Percentiles rank a stretch among this genome's conserved stretches.
Conservation (phyloP, 2,888 invertebrate species). For the Thereva unica region DNA sequence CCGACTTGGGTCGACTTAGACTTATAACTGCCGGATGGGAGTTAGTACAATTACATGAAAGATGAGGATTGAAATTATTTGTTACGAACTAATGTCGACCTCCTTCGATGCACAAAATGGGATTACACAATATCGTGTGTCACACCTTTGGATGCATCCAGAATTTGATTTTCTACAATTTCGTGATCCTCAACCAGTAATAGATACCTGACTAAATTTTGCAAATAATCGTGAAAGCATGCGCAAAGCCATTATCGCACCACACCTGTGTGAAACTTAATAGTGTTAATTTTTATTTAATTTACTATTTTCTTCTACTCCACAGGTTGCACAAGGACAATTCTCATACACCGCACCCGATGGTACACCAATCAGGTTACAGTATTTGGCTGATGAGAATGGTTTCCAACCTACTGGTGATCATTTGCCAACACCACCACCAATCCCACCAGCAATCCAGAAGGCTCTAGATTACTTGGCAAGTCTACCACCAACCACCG, state of each 20-base stretch:
- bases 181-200: no score
- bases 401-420: conserved; percentile 66
- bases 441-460: conserved; percentile 71
- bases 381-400: conserved; percentile 71
- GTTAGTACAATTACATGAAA: background rate
- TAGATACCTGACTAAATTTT: no score
- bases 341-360: conserved; percentile 68
- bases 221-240: no score
- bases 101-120: conserved; percentile 4
- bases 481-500: conserved; percentile 61
- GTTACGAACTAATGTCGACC: conserved; percentile 7
- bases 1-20: conserved; percentile 2
- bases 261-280: background rate
- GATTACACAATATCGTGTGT: conserved; percentile 20
- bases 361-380: conserved; percentile 63
- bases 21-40: no score
- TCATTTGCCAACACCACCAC: conserved; percentile 63
- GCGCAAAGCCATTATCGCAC: no score
- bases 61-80: conserved; percentile 4
- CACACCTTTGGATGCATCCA: conserved; percentile 20
- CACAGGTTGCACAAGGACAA: conserved; percentile 64
- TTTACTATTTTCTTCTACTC: conserved; percentile 17
- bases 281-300: background rate
- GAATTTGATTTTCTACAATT: conserved; percentile 1
- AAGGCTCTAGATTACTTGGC: conserved; percentile 69